Evolutionary conservation across 2,888 invertebrate genomes (phyloP), one percentile per base, ranked within the genome.

Genomic region (Notocelia uddmanniana): DNA sequence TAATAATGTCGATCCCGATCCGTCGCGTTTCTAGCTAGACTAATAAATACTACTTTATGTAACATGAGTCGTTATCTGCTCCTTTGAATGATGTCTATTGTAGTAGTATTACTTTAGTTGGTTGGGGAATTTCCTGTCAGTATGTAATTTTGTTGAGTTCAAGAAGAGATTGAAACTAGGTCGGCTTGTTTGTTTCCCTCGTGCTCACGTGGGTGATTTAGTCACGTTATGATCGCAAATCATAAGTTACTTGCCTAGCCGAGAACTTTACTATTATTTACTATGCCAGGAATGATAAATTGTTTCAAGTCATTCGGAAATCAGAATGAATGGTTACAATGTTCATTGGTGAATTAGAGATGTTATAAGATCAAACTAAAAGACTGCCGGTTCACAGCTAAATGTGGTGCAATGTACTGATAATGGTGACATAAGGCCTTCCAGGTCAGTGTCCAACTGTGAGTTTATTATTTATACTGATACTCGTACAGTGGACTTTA

Each of bases 161-260:
- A 45, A 11, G 45, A 63, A 48, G 19, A 54, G 48, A 55, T 48
- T 55, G n/a, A 48, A 69, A 48, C 41, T 69, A 55, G 37, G 48
- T 62, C 66, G 41, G 69, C 48, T 48, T 45, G 58, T 60, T 45
- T 37, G 31, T 64, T 73, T 54, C 52, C 57, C 63, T 31, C 18
- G 48, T 37, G 41, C 50, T n/a, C 26, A 62, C 45, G 69, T 69
- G 62, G 55, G 62, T 55, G 62, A 81, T 81, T 83, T 80, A 77
- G 52, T 50, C 50, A 52, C 76, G 67, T 68, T 77, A 68, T 81
- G 80, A 73, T 77, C 81, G 73, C 31, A 68, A 68, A 68, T 68
- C 57, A 69, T 69, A 31, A 54, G 37, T 54, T 64, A 13, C 57
- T 48, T 52, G 19, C 8, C 45, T 21, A 26, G 45, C 19, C n/a